Evolutionary conservation across 2,888 invertebrate genomes (phyloP).

Genomic region (Vesta saturnalis): DNA sequence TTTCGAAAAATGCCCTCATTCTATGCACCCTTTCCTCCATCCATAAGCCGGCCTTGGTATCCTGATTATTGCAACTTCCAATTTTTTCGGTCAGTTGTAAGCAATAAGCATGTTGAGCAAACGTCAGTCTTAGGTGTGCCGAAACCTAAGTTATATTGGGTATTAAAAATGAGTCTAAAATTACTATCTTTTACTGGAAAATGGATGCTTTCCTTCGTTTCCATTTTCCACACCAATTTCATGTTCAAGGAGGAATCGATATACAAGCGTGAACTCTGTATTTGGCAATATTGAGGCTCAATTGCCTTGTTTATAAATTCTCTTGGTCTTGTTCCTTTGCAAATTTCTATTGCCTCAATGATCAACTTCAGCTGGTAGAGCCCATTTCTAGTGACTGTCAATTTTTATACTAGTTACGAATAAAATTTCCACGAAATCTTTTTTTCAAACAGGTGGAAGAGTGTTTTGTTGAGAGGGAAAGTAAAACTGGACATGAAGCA

Average conservation of each 20-base stretch:
- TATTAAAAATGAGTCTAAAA: not conserved
- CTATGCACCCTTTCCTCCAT: not conserved
- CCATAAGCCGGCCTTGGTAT: not conserved
- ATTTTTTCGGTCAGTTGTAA: not conserved
- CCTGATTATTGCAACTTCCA: not conserved
- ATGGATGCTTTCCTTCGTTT: not conserved
- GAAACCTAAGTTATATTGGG: not conserved
- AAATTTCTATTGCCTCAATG: not conserved
- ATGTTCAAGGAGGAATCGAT: not conserved
- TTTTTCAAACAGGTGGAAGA: not conserved
- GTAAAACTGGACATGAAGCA: not conserved
- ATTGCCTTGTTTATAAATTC: not conserved
- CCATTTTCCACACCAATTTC: not conserved
- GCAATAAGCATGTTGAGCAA: not conserved
- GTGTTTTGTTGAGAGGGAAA: not conserved
- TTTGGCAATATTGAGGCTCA: not conserved
- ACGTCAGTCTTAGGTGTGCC: too few relatives aligned
- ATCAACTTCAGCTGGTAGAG: not conserved
- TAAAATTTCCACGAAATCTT: not conserved
- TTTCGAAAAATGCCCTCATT: not conserved
- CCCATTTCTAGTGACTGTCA: not conserved
- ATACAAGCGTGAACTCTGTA: not conserved
- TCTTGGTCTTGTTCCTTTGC: not conserved
- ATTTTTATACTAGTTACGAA: not conserved
- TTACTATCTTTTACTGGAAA: not conserved